Base-by-base conservation (phyloP, 1,140 invertebrate species). In the Microplitis mediator region DNA sequence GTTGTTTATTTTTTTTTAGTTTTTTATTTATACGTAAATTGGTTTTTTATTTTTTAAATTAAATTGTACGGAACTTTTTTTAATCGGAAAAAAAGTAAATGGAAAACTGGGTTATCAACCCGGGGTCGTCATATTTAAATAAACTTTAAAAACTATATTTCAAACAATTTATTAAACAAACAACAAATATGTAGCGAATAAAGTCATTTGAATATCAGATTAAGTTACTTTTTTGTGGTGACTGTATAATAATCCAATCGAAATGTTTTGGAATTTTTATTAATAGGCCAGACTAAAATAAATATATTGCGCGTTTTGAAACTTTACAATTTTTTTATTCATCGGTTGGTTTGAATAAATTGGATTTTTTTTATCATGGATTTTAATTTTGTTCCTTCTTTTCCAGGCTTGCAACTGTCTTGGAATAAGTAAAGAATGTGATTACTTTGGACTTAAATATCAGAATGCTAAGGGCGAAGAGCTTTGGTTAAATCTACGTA, bases 361-460 rank as follows among this genome's bases (percentile, higher is more conserved):
- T n/a, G n/a, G 5, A n/a, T 14, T 54, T 45, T 45, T 45, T 9
- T 45, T 45, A 45, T 45, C 39, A 11, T n/a, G 4, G 39, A 58
- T 16, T 52, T 35, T 63, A 61, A 50, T 56, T 64, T 31, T 45
- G 62, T 68, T 54, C 39, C 32, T 35, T 75, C 78, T 73, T 76
- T 90, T 90, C 36, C 87, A 96, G 95, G 94, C 95, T 4, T 95
- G 94, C 84, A 90, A 93, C 76, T 90, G 91, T 68, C 83, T 96
- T 72, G 93, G 92, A 36, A 94, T 96, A 75, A 92, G 93, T 75
- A 93, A 93, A 45, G 95, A 97, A 86, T 91, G 91, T 72, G 95
- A 96, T 84, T 97, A 96, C 84, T 95, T 96, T 83, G 95, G 95
- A 0, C 88, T 97, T 8, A 90, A 92, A 82, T 92, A 91, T 79